Percentiles rank a stretch among this genome's conserved stretches.
phyloP scores from a whole-genome alignment of 2,888 invertebrate species.

The Phyllotreta striolata region DNA sequence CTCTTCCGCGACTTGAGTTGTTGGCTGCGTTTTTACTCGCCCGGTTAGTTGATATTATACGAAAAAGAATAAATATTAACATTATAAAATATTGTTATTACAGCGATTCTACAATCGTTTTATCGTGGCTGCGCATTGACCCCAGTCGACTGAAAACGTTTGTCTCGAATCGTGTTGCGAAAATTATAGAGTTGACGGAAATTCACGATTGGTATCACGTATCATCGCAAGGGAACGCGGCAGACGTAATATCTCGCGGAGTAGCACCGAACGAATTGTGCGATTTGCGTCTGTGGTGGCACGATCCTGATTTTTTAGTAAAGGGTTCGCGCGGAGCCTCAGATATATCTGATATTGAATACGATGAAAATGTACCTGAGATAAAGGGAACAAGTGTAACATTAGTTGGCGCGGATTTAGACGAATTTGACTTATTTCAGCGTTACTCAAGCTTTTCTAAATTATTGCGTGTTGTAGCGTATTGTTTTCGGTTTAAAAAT shows the following conservation, averaged over 20 bases:
- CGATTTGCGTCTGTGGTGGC: slow-evolving; percentile 6
- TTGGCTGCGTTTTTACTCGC: not conserved
- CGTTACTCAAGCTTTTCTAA: no score
- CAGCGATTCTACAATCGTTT: slow-evolving; percentile 3
- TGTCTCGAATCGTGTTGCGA: not conserved
- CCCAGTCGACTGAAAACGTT: slow-evolving; percentile 1
- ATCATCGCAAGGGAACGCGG: not conserved
- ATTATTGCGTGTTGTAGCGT: no score
- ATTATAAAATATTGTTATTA: not conserved
- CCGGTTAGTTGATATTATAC: not conserved
- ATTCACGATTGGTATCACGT: not conserved
- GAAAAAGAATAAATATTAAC: not conserved
- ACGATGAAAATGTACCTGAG: slow-evolving; percentile 10
- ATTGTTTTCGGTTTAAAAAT: no score
- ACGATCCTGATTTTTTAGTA: slow-evolving; percentile 9
- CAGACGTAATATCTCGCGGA: not conserved
- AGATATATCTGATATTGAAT: no score
- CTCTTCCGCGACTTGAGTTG: not conserved
- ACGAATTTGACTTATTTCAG: no score
- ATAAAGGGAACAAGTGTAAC: not conserved
- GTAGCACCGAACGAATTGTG: not conserved
- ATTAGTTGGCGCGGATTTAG: no score
- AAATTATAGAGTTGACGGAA: not conserved
- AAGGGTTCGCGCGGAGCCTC: slow-evolving; percentile 2
- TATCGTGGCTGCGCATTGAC: not conserved